Evolutionary conservation across 2,888 invertebrate species (phyloP), one percentile per base, ranked within the genome.

Genomic region (Parnassius mnemosyne): DNA sequence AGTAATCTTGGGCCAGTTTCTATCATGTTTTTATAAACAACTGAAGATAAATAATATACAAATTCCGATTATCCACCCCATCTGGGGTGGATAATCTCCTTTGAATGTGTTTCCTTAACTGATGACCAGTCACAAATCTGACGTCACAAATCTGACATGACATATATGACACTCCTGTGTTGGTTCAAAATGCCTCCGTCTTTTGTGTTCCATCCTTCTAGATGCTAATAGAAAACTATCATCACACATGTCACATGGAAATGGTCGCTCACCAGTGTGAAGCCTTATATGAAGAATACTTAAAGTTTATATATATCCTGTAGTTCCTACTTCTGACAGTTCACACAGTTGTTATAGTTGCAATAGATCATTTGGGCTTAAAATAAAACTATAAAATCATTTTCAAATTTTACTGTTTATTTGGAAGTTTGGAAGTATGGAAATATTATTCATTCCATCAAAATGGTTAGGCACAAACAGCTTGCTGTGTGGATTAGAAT

Each of bases 231-330:
- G 66, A 60, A 90, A 90, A 42, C 78, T 82, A 65, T 87, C 85
- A n/a, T 72, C 69, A 59, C 89, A 90, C 57, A 84, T 46, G 13
- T 88, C 85, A 70, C 89, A 90, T 7, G 81, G 77, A 56, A 80
- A 89, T 0, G 89, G 89, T 47, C 72, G 75, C 60, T 90, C 89
- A 0, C 89, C 89, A 0, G 89, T 89, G 63, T 90, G 89, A 1
- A 87, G 69, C n/a, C 89, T 72, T 1, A 73, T 79, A 63, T 90
- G 89, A 55, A n/a, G 5, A 34, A 34, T 34, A 34, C 34, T 34
- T 34, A 34, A 34, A 34, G 34, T 34, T 34, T 34, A 34, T 7
- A 34, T 5, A 7, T 7, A 34, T 34, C 34, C 34, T 34, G 7
- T 34, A 7, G 34, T 34, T 7, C 34, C 7, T 34, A 34, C 5